A percentile compares a stretch with the other conserved stretches of the same genome.
Evolutionary conservation across 2,797 vertebrate species (phyloP).

Genomic region (Dendrocincla tyrannina): DNA sequence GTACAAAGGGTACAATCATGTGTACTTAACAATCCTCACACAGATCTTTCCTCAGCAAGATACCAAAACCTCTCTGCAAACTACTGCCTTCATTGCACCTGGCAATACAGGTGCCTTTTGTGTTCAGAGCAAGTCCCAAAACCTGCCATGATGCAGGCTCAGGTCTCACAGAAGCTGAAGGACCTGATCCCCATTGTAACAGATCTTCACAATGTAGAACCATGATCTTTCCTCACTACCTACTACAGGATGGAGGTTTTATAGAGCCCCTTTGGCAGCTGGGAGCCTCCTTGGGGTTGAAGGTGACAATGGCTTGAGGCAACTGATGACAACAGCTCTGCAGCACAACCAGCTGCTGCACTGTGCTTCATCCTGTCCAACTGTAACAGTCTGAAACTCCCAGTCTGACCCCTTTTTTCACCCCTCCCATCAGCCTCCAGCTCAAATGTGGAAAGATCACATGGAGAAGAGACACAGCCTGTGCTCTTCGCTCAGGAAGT

Average conservation of each 20-base stretch:
- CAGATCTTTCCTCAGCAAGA: neutral
- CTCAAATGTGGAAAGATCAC: neutral
- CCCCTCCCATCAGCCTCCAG: neutral
- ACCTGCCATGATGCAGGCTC: neutral
- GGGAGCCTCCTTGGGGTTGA: neutral
- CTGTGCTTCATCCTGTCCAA: neutral
- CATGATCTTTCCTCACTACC: neutral
- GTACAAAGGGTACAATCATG: accelerated
- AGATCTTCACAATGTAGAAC: neutral
- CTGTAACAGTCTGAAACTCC: neutral
- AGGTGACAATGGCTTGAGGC: neutral
- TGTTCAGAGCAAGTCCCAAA: neutral
- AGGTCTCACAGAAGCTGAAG: neutral
- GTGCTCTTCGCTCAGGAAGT: neutral
- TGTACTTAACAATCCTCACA: neutral
- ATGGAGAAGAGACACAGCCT: neutral
- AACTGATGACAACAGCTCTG: neutral
- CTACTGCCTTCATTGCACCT: neutral
- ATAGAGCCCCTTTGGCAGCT: neutral
- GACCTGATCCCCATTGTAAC: neutral
- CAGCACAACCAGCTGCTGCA: neutral
- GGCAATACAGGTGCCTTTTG: neutral
- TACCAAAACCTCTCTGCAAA: neutral
- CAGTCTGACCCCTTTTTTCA: neutral
- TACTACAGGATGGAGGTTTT: neutral